Base-by-base conservation (phyloP, 2,888 invertebrate species). In the Chydorus sphaericus region DNA sequence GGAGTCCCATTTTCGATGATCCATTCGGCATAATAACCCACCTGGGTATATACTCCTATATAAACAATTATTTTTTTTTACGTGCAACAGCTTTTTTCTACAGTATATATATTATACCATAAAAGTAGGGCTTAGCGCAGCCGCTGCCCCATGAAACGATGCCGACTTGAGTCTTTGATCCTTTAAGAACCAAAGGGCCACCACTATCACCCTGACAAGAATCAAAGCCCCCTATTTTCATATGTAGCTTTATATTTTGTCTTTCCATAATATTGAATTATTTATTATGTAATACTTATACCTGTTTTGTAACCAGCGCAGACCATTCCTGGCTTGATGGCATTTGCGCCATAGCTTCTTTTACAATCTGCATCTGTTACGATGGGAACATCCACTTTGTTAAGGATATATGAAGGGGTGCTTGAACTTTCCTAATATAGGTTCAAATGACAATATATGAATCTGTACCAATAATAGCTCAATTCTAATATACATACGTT, bases 401-500 rank as follows among this genome's bases (percentile, higher is more conserved):
- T 20, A 18, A 39, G 10, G 20, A 39, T 39, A 8, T 18, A 39
- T 1, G 39, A 23, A 10, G 23, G 4, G 6, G 23, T 3, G 39
- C 18, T 39, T 8, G 16, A 23, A 16, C n/a, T 14, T 16, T 39
- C n/a, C n/a, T n/a, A n/a, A n/a, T n/a, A n/a, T n/a, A n/a, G n/a
- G n/a, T n/a, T n/a, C n/a, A n/a, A n/a, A n/a, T n/a, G n/a, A n/a
- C n/a, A n/a, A n/a, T n/a, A n/a, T n/a, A n/a, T n/a, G n/a, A n/a
- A n/a, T n/a, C n/a, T n/a, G n/a, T n/a, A n/a, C n/a, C n/a, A n/a
- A n/a, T n/a, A n/a, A n/a, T n/a, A n/a, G n/a, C n/a, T n/a, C n/a
- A n/a, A n/a, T n/a, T n/a, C n/a, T n/a, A 39, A 39, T 8, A 16
- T 4, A 39, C n/a, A 20, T 69, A 70, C 0, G 70, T 70, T 56